Base-by-base conservation (phyloP, 2,113 vertebrate species). In the Sphyrna mokarran region DNA sequence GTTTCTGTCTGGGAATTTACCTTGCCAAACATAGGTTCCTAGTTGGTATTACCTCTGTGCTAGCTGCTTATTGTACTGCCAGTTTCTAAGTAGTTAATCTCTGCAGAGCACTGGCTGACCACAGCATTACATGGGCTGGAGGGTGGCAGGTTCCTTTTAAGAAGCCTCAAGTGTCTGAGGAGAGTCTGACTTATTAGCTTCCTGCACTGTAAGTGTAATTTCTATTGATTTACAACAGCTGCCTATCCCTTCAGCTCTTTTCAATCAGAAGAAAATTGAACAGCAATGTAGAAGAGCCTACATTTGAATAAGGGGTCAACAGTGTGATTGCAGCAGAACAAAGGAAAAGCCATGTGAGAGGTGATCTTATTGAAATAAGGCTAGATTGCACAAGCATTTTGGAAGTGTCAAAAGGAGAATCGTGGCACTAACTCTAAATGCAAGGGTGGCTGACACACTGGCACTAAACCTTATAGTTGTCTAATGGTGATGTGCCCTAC, bases 231-330 rank as follows among this genome's bases (percentile, higher is more conserved):
- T 16, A n/a, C 61, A 91, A 91, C 58, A 63, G 29, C 29, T 20
- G 89, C 58, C 29, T 63, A 26, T 63, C 26, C 33, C 89, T 91
- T 91, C 33, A 91, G 54, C 16, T 63, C 54, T 63, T 91, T 91
- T n/a, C 33, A 63, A 61, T 63, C 89, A n/a, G 29, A 91, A n/a
- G 54, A 63, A 63, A 33, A 91, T n/a, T 91, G 89, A 91, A 91
- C n/a, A n/a, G 33, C n/a, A 80, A 29, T 91, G 29, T 63, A 18
- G 13, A 18, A 54, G 58, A 63, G 14, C 6, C 89, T 91, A 33
- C 54, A 91, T 91, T 91, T 91, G 86, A 89, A 89, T 63, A 90
- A 90, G 26, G 61, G 33, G n/a, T 91, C 58, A 89, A 58, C 58
- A 63, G 61, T 63, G 58, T 91, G 89, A 16, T 63, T 26, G 54